Evolutionary conservation across 2,113 vertebrate genomes (phyloP).

Genomic region (Ramphastos sulfuratus): DNA sequence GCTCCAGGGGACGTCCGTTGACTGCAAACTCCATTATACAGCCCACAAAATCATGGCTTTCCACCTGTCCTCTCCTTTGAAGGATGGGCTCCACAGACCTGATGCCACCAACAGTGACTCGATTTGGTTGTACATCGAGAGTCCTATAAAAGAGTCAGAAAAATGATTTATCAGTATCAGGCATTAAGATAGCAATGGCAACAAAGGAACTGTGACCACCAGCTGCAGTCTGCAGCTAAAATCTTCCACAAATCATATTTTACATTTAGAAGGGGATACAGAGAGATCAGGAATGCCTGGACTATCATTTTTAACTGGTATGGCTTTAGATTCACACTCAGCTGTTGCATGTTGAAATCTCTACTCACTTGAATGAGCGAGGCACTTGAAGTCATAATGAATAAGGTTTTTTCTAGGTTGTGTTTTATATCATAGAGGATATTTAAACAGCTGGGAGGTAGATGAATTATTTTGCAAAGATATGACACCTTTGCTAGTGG

Average conservation of each 20-base stretch:
- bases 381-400: neutral
- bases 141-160: slow-evolving; percentile 79
- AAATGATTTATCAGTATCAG: neutral
- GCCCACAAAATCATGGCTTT: slow-evolving; percentile 95
- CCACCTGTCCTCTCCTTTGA: slow-evolving; percentile 90
- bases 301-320: neutral
- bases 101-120: slow-evolving; percentile 92
- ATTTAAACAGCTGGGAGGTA: neutral
- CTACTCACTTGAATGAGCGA: neutral
- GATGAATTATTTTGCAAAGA: neutral
- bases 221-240: neutral
- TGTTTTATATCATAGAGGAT: neutral
- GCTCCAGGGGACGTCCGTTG: slow-evolving; percentile 95
- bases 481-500: neutral
- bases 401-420: neutral
- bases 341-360: neutral
- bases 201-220: neutral
- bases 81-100: slow-evolving; percentile 87
- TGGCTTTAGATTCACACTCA: neutral
- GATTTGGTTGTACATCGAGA: slow-evolving; percentile 94
- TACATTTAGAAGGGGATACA: neutral
- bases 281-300: neutral
- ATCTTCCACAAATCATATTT: neutral
- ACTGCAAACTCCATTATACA: slow-evolving; percentile 99
- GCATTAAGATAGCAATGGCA: neutral